Evolutionary conservation across 2,797 vertebrate species (phyloP).

Genomic region (Megaceryle alcyon): DNA sequence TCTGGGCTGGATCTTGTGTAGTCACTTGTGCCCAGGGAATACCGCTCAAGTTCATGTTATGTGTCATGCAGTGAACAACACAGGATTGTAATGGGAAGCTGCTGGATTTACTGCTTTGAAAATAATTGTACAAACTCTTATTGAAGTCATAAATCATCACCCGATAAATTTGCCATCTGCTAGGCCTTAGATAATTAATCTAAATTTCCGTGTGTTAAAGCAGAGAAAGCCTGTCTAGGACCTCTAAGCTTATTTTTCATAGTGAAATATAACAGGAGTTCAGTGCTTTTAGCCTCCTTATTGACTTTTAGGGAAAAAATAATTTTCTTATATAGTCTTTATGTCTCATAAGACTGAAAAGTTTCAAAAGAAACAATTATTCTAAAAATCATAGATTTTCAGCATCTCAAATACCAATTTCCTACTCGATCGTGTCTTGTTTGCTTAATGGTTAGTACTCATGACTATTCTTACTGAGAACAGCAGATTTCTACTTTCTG

Average conservation of each 20-base stretch:
- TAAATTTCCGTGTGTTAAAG: not conserved
- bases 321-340: not conserved
- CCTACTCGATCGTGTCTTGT: not conserved
- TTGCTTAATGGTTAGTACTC: not conserved
- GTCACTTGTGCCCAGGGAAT: not conserved
- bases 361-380: not conserved
- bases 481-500: not conserved
- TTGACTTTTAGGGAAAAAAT: not conserved
- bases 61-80: rapidly evolving
- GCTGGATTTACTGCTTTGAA: not conserved
- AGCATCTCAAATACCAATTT: not conserved
- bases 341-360: not conserved
- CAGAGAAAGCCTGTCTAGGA: not conserved
- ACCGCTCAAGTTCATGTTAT: rapidly evolving
- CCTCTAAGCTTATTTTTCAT: not conserved
- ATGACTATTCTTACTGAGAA: not conserved
- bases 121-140: not conserved
- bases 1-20: not conserved
- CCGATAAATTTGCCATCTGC: not conserved
- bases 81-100: not conserved
- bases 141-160: not conserved
- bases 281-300: not conserved
- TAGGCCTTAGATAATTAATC: constrained; percentile 2
- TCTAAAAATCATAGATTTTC: not conserved
- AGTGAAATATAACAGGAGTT: not conserved